Evolutionary conservation across 2,888 invertebrate genomes (phyloP).

Genomic region (Cheilosia soror): DNA sequence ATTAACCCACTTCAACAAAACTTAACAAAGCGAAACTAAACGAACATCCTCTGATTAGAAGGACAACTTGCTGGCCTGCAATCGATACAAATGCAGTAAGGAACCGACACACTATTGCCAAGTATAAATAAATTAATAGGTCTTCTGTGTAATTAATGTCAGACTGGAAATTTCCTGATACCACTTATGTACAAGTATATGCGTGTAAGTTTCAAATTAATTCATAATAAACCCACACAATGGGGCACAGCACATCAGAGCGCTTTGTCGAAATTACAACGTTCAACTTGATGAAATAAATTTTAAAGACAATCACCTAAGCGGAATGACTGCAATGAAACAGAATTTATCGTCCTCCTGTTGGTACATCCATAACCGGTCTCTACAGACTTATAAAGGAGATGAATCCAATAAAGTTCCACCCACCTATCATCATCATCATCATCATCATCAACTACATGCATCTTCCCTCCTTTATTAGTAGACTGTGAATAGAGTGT

Average conservation of each 20-base stretch:
- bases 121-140: neutral
- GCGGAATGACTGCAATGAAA: conserved; percentile 65
- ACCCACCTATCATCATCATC: conserved; percentile 39
- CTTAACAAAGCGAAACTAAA: too few species aligned
- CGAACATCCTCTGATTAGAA: too few species aligned
- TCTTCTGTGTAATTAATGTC: conserved; percentile 21
- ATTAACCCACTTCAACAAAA: too few species aligned
- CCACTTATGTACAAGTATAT: conserved; percentile 6
- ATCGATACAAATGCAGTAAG: neutral
- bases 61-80: neutral
- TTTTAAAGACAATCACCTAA: conserved; percentile 68
- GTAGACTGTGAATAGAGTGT: conserved; percentile 32
- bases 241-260: conserved; percentile 32
- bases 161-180: conserved; percentile 17
- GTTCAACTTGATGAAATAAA: conserved; percentile 65
- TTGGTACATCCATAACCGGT: conserved; percentile 2
- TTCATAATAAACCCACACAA: conserved; percentile 61
- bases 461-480: conserved; percentile 16
- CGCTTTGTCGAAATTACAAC: conserved; percentile 46
- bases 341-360: conserved; percentile 48
- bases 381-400: conserved; percentile 33
- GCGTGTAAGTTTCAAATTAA: conserved; percentile 52
- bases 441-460: conserved; percentile 36
- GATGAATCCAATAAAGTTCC: conserved; percentile 46
- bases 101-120: neutral